Evolutionary conservation across 2,113 vertebrate genomes (phyloP).

Genomic region (Hemiprocne comata): DNA sequence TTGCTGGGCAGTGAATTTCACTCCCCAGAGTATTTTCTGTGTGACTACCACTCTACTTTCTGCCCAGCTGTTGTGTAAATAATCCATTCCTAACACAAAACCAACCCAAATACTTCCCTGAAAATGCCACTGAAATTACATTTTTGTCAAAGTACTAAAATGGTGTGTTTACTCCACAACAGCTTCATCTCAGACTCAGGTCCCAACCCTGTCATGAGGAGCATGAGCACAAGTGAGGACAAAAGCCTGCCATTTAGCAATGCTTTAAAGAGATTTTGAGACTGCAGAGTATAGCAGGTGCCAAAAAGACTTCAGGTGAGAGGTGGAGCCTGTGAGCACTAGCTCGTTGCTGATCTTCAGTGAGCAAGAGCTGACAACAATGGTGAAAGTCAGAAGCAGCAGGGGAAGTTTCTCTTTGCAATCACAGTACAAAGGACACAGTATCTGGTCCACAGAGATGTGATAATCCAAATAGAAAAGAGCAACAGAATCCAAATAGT

Average conservation of each 20-base stretch:
- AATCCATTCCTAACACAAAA: background rate
- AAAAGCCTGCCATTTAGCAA: background rate
- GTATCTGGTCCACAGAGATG: background rate
- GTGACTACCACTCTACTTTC: background rate
- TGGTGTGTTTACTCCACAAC: background rate
- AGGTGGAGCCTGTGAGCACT: background rate
- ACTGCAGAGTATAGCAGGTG: background rate
- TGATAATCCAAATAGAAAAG: background rate
- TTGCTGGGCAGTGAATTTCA: background rate
- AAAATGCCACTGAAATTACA: background rate
- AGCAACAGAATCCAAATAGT: background rate
- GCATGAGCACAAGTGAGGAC: accelerated
- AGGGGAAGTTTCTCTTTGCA: background rate
- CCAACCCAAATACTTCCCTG: background rate
- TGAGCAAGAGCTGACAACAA: background rate
- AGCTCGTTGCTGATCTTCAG: background rate
- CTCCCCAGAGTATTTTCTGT: background rate
- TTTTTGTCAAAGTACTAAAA: background rate
- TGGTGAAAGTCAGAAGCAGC: background rate
- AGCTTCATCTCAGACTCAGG: background rate
- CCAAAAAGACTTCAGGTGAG: background rate
- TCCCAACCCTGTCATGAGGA: background rate
- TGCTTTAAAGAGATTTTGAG: background rate
- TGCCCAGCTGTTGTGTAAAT: background rate
- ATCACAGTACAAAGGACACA: background rate